Evolutionary conservation across 1,140 invertebrate species (phyloP), one percentile per base, ranked within the genome.

Genomic region (Orussus abietinus): DNA sequence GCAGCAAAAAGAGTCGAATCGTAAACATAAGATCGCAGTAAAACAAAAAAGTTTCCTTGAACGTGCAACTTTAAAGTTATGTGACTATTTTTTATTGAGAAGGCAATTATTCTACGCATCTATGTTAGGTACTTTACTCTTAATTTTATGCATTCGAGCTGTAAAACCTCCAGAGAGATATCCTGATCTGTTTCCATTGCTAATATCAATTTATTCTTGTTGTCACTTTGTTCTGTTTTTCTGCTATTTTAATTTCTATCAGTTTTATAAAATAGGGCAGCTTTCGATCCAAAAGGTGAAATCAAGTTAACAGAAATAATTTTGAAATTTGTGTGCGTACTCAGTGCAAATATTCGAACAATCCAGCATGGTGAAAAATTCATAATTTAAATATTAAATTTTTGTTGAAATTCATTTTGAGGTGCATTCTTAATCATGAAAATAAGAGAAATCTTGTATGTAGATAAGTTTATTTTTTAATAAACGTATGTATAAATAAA

Each of bases 111-210:
- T 77, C 52, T 58, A 77, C 37, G 38, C 75, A 12, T 89, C 88
- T 0, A 57, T 87, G 7, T 22, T 80, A 21, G 80, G 80, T 25
- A 78, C 79, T 63, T 22, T 80, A 2, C 48, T 80, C 25, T 66
- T 93, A 41, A 79, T 78, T 14, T 5, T 84, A 4, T 58, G 71
- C 1, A 74, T 72, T 32, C 52, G 84, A 14, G 69, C 79, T 34
- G 53, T 88, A 1, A 67, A 77, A 25, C 82, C 92, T 10, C 92
- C 92, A 1, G 41, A 55, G 2, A 75, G 69, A 29, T 88, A 87
- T 62, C 93, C 93, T 10, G 86, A 96, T 75, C 64, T 96, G 9
- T 95, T 83, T 74, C 76, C 89, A n/a, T 72, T 95, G 15, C 60
- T 92, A 6, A 80, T 94, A 42, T 89, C 89, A 1, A 61, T 84